phyloP scores from a whole-genome alignment of 2,797 vertebrate species.

The Takifugu ocellatus region DNA sequence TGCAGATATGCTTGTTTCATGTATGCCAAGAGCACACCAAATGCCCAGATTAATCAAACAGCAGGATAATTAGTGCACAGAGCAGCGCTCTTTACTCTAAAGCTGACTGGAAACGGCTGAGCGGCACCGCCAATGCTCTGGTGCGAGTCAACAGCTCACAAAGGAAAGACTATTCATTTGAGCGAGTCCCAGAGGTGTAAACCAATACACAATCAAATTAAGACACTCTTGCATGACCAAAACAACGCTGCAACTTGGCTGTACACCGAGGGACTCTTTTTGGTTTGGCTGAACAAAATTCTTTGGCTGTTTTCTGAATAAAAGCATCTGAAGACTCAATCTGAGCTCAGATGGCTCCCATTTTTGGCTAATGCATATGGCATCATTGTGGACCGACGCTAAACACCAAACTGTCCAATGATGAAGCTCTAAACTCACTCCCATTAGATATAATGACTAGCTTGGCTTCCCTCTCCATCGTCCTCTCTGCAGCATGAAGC shows the following conservation, averaged over 20 bases:
- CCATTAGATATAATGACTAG: not conserved
- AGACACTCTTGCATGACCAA: conserved; percentile 29
- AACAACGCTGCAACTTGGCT: conserved; percentile 28
- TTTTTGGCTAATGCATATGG: too few relatives aligned
- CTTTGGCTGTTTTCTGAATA: conserved; percentile 23
- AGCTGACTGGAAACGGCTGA: conserved; percentile 30
- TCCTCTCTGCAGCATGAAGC: conserved; percentile 5
- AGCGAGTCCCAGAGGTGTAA: conserved; percentile 42
- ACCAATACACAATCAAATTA: conserved; percentile 60
- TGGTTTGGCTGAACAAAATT: conserved; percentile 11
- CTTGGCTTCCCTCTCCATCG: not conserved
- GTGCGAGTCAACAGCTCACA: conserved; percentile 39
- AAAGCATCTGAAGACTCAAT: conserved; percentile 1
- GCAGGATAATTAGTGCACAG: conserved; percentile 25
- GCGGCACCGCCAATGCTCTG: conserved; percentile 31
- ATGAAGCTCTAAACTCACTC: too few relatives aligned
- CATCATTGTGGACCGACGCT: too few relatives aligned
- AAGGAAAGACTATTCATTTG: conserved; percentile 50
- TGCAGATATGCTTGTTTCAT: too few relatives aligned
- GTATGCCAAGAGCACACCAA: not conserved
- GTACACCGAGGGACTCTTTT: not conserved
- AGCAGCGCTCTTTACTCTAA: conserved; percentile 23
- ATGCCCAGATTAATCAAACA: conserved; percentile 16
- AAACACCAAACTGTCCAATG: too few relatives aligned
- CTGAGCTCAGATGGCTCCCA: too few relatives aligned